Evolutionary conservation across 2,888 invertebrate species (phyloP).

Genomic region (Platycheirus rosarum): DNA sequence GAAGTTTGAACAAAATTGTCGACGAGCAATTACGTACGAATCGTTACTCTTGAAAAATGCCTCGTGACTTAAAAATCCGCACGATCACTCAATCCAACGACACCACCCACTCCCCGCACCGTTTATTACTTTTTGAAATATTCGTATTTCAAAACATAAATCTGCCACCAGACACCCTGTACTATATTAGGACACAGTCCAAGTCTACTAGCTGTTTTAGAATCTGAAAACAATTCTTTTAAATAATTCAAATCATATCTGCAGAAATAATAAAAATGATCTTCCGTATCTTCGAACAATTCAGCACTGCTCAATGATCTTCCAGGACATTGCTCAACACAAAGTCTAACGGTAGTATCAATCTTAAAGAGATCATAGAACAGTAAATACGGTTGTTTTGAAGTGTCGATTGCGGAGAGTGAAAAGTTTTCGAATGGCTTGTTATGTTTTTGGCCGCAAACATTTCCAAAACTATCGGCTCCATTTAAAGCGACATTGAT

Average conservation of each 20-base stretch:
- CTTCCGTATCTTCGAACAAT: not conserved
- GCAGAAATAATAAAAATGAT: not conserved
- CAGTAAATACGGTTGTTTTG: conserved; percentile 90
- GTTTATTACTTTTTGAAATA: no score
- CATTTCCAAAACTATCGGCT: conserved; percentile 96
- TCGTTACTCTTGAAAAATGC: no score
- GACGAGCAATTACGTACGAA: no score
- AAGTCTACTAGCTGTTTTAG: not conserved
- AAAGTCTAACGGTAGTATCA: conserved; percentile 90
- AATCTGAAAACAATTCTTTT: no score
- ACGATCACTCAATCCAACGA: no score
- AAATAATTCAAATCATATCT: not conserved
- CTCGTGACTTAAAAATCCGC: no score
- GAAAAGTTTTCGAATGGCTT: conserved; percentile 88
- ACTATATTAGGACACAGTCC: not conserved
- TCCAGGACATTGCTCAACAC: conserved; percentile 94
- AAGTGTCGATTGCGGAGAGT: conserved; percentile 91
- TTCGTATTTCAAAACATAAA: no score
- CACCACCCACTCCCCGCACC: no score
- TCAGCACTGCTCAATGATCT: no score
- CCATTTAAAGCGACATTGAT: conserved; percentile 93
- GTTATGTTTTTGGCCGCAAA: conserved; percentile 93
- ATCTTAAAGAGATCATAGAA: conserved; percentile 95
- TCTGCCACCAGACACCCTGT: no score
- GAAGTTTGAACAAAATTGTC: no score